These are phyloP conservation scores for Drosophila micromelanica DNA, from an alignment of 1,140 invertebrate genomes.

Conservation along the genomic window DNA sequence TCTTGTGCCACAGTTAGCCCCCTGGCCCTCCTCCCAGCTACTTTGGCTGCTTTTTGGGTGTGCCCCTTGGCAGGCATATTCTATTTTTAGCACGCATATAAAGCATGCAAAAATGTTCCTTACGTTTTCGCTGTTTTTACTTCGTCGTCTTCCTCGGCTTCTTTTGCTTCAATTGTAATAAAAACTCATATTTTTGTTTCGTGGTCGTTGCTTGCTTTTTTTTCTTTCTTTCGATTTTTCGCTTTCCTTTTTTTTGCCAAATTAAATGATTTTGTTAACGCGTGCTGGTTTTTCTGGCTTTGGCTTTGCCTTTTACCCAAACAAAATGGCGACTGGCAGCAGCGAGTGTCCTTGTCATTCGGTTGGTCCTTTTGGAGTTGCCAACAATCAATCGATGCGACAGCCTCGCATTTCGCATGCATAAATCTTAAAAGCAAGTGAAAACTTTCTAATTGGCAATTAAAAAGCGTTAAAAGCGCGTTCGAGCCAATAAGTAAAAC, in stretches of 20 bases:
- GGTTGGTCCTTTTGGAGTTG: conserved; percentile 20
- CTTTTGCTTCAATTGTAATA: conserved; percentile 53
- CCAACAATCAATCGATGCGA: conserved; percentile 55
- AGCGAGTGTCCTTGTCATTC: conserved; percentile 11
- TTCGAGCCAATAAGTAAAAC: conserved; percentile 22
- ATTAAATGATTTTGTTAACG: conserved; percentile 81
- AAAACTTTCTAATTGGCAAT: conserved; percentile 77
- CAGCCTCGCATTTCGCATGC: conserved; percentile 29
- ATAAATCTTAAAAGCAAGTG: conserved; percentile 44
- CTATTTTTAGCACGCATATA: conserved; percentile 71
- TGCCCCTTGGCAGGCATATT: conserved; percentile 74
- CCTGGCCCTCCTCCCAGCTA: conserved; percentile 16
- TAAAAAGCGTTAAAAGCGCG: conserved; percentile 66
- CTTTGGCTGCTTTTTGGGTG: conserved; percentile 68
- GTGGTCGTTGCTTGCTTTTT: conserved; percentile 1
- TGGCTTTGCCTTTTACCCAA: conserved; percentile 46
- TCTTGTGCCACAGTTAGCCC: conserved; percentile 49
- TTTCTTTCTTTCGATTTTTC: conserved; percentile 16
- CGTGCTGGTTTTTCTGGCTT: conserved; percentile 57
- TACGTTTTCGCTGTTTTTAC: conserved; percentile 50
- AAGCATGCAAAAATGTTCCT: conserved; percentile 49
- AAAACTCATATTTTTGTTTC: conserved; percentile 78
- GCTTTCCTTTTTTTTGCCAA: conserved; percentile 45
- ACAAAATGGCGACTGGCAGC: conserved; percentile 37
- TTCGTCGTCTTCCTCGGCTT: conserved; percentile 10